These are phyloP conservation scores for Spinus pinus DNA, from an alignment of 2,797 vertebrate species.

Conservation along the genomic window DNA sequence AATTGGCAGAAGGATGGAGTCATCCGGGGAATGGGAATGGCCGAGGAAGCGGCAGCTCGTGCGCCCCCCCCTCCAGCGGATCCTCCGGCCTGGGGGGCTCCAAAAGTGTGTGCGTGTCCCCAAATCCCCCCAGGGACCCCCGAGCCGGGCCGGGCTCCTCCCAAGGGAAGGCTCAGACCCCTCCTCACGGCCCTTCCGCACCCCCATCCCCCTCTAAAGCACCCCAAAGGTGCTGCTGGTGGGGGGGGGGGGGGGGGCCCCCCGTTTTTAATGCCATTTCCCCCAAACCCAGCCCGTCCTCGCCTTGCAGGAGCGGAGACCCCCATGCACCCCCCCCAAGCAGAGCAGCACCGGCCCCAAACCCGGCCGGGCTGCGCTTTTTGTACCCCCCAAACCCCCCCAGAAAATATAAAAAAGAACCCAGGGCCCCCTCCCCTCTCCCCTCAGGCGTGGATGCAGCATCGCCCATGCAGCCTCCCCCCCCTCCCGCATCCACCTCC, in stretches of 20 bases:
- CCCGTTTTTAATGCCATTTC: neutral
- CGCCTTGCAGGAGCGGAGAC: neutral
- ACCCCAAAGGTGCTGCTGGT: neutral
- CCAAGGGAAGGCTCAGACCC: neutral
- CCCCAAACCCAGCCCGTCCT: neutral
- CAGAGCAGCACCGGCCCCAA: neutral
- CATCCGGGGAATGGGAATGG: constrained; percentile 41
- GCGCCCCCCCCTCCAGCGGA: neutral
- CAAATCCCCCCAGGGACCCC: neutral
- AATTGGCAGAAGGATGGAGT: constrained; percentile 37
- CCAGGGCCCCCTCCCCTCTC: neutral
- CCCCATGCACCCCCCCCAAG: neutral
- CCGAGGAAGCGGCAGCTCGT: neutral
- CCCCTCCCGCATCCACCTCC: neutral
- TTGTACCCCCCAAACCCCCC: too few species aligned
- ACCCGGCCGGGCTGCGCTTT: neutral
- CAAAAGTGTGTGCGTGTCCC: neutral
- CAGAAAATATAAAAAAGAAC: too few species aligned
- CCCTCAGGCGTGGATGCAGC: neutral
- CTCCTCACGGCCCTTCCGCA: neutral
- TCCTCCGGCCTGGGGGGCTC: neutral
- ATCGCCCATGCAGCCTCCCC: neutral
- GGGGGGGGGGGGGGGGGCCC: accelerated
- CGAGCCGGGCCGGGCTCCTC: neutral
- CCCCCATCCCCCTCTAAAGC: neutral